Base-by-base conservation (phyloP, 2,113 vertebrate genomes). In the Haemorhous mexicanus region DNA sequence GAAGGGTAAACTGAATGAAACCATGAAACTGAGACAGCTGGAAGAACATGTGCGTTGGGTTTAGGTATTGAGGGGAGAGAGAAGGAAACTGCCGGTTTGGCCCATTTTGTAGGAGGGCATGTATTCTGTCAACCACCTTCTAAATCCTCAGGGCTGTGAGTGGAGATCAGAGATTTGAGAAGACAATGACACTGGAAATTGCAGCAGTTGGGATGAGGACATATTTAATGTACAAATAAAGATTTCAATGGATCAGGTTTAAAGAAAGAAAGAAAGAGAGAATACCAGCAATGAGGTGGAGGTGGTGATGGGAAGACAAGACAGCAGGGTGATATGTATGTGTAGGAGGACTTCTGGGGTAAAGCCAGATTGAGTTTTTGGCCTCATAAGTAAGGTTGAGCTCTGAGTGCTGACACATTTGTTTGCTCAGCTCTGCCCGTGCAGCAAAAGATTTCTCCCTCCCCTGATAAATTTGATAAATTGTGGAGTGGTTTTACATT, bases 281-380 rank as follows among this genome's bases (percentile, higher is more conserved):
- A 83, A 76, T 52, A 85, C 30, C 63, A 67, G 75, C 90, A 94
- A 91, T 62, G 72, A 95, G 75, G 78, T 95, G 96, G 93, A 95
- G 94, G 93, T 97, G 90, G 87, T 97, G 91, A 94, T 93, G 67
- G 82, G 91, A 97, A 96, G 95, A 93, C 63, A 96, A 95, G 92
- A 87, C 73, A 90, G 88, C n/a, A 50, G 80, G 68, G 83, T 94
- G 92, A 93, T 90, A 74, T 7, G 47, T 63, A 37, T 27, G 68
- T 87, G 90, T 93, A 86, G 90, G 90, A 94, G 88, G 88, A 78
- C 59, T 96, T 91, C 28, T 93, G 82, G 92, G 90, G 37, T 84
- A 93, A 94, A 96, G 86, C 88, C 88, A 92, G 50, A 56, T 74
- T 68, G 66, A 89, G 10, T 78, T 96, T 95, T 90, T 92, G 85